phyloP scores from a whole-genome alignment of 2,888 invertebrate genomes.

The Seira ritae region DNA sequence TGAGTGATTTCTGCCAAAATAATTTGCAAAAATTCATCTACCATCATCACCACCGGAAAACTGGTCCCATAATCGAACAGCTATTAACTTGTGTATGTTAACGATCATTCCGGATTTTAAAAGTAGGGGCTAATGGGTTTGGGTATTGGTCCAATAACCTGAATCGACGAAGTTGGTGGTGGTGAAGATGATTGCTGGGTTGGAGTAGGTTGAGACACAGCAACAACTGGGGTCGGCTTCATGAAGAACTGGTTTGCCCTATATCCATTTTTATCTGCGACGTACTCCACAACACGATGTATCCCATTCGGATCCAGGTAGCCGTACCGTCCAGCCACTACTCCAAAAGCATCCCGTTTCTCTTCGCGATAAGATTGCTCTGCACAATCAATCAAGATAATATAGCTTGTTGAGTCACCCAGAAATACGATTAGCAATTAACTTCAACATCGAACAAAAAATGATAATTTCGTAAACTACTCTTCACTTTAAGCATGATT shows the following conservation, averaged over 20 bases:
- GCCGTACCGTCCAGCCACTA: slow-evolving; percentile 85
- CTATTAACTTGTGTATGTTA: neutral
- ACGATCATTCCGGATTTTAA: slow-evolving; percentile 26
- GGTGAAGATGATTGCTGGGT: too few relatives aligned
- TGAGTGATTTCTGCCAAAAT: too few relatives aligned
- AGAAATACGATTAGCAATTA: too few relatives aligned
- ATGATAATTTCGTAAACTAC: neutral
- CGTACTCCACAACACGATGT: slow-evolving; percentile 80
- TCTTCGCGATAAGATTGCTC: slow-evolving; percentile 84
- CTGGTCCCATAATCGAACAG: too few relatives aligned
- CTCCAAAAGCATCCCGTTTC: slow-evolving; percentile 83
- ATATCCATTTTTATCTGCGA: slow-evolving; percentile 83
- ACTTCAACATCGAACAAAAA: neutral
- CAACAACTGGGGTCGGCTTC: neutral
- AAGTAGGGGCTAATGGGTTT: slow-evolving; percentile 58
- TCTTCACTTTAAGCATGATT: too few relatives aligned
- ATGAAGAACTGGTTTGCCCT: slow-evolving; percentile 77
- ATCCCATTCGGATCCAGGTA: slow-evolving; percentile 82
- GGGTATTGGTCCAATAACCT: slow-evolving; percentile 67
- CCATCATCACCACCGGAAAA: too few relatives aligned
- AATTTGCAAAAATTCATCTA: too few relatives aligned
- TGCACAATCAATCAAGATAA: neutral
- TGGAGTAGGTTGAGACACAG: slow-evolving; percentile 26
- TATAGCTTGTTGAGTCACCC: neutral
- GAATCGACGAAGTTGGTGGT: slow-evolving; percentile 38